Evolutionary conservation across 2,797 vertebrate species (phyloP).

Genomic region (Takifugu ocellatus): DNA sequence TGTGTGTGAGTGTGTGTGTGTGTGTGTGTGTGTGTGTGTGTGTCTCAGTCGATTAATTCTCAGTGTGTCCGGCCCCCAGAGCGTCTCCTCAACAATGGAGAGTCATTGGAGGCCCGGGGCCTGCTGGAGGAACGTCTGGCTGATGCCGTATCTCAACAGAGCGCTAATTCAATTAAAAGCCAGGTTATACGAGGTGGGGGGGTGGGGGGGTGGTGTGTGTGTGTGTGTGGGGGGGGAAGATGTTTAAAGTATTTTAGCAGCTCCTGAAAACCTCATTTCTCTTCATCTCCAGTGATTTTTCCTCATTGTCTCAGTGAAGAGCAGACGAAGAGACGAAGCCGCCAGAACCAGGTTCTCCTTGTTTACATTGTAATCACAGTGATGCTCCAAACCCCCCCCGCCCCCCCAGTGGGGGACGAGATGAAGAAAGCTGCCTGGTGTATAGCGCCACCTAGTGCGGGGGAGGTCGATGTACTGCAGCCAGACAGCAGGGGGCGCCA

Average conservation of each 20-base stretch:
- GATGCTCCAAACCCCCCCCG: too few relatives aligned
- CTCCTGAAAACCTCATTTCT: not conserved
- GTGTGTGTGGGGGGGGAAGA: not conserved
- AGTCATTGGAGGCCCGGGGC: conserved; percentile 48
- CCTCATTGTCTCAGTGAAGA: too few relatives aligned
- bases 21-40: not conserved
- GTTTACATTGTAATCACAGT: too few relatives aligned
- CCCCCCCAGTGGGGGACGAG: too few relatives aligned
- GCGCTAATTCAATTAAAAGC: conserved; percentile 62
- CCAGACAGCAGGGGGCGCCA: not conserved
- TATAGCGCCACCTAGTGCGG: too few relatives aligned
- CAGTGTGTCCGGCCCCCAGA: conserved; percentile 40
- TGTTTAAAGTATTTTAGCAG: not conserved
- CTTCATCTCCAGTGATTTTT: not conserved
- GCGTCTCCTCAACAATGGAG: conserved; percentile 45
- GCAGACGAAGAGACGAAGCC: not conserved
- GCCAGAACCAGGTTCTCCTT: too few relatives aligned
- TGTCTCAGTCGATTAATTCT: conserved; percentile 47
- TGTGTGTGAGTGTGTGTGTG: not conserved
- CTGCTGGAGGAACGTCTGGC: conserved; percentile 43
- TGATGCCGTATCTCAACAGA: conserved; percentile 44
- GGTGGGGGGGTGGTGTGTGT: not conserved
- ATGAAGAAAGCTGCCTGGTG: too few relatives aligned
- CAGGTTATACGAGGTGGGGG: conserved; percentile 15
- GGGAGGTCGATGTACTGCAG: too few relatives aligned